Conservation (phyloP, 2,797 vertebrate species). For the Mus caroli region DNA sequence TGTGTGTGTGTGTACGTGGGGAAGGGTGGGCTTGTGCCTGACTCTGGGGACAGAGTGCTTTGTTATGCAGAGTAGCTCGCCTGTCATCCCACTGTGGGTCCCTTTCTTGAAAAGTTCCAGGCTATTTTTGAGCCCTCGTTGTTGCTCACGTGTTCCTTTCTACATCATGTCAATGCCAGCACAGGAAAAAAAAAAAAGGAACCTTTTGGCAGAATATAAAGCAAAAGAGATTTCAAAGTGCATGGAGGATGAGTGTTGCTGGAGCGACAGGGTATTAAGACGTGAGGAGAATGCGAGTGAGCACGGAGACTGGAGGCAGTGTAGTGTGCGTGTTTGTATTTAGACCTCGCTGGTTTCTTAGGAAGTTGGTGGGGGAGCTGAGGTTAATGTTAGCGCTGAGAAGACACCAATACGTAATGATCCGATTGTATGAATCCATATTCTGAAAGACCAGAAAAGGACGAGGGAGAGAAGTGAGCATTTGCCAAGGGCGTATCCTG, state of each 20-base stretch:
- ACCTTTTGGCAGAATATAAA: slow-evolving; percentile 72
- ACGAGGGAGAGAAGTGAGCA: background rate
- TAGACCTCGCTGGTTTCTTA: background rate
- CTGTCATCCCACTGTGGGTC: slow-evolving; percentile 80
- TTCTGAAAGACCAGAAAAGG: background rate
- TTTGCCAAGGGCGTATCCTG: background rate
- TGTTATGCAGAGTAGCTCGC: slow-evolving; percentile 86
- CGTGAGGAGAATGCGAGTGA: slow-evolving; percentile 46
- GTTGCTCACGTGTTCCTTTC: slow-evolving; percentile 78
- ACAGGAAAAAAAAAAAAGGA: slow-evolving; percentile 52
- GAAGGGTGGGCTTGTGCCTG: slow-evolving; percentile 81
- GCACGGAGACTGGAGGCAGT: background rate
- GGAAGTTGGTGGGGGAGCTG: slow-evolving; percentile 12
- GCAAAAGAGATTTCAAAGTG: slow-evolving; percentile 77
- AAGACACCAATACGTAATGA: slow-evolving; percentile 12
- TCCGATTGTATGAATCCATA: background rate
- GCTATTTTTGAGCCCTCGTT: slow-evolving; percentile 81
- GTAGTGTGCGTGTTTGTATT: slow-evolving; percentile 8
- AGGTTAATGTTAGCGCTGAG: slow-evolving; percentile 22
- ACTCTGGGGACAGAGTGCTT: slow-evolving; percentile 76
- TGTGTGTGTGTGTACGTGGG: slow-evolving; percentile 66
- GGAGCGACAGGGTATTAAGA: slow-evolving; percentile 58
- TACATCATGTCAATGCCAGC: slow-evolving; percentile 73
- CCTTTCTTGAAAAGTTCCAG: slow-evolving; percentile 82
- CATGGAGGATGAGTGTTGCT: slow-evolving; percentile 71